These are phyloP conservation scores for Palythoa heliodiscus DNA, from an alignment of 92 coral and sea anemone species.

Conservation along the genomic window DNA sequence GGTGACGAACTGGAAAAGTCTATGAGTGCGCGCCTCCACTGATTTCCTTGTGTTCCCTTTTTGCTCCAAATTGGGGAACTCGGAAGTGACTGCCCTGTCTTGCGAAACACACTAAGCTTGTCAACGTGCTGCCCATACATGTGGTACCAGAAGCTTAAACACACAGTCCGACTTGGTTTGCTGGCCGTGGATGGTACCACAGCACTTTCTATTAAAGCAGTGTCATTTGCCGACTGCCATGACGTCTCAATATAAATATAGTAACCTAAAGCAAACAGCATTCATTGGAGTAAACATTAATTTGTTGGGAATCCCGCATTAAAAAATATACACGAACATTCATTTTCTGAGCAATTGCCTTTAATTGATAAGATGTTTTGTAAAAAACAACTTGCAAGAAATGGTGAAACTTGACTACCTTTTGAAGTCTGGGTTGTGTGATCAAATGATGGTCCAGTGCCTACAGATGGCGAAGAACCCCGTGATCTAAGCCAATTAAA, in stretches of 20 bases:
- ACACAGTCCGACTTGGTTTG: conserved; percentile 66
- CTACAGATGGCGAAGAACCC: conserved; percentile 66
- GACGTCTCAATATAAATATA: conserved; percentile 97
- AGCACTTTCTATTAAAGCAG: conserved; percentile 75
- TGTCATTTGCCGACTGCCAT: conserved; percentile 66
- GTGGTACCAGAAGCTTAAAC: conserved; percentile 95
- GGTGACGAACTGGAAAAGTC: conserved; percentile 58
- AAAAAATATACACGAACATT: no score
- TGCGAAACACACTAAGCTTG: conserved; percentile 68
- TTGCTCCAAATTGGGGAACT: conserved; percentile 80
- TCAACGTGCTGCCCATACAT: conserved; percentile 97
- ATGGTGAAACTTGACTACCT: conserved; percentile 54
- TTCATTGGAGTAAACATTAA: neutral
- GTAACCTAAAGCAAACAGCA: conserved; percentile 57
- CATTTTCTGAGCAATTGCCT: no score
- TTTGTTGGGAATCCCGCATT: neutral
- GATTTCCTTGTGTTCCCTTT: conserved; percentile 84
- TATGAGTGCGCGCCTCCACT: conserved; percentile 82
- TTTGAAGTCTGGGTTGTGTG: conserved; percentile 84
- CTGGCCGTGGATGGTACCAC: conserved; percentile 65
- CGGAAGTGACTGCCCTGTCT: conserved; percentile 65
- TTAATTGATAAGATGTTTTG: no score
- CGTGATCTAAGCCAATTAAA: conserved; percentile 70
- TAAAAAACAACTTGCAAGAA: neutral
- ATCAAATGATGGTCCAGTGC: conserved; percentile 86